Base-by-base conservation (phyloP, 2,888 invertebrate genomes). In the Euplagia quadripunctaria region DNA sequence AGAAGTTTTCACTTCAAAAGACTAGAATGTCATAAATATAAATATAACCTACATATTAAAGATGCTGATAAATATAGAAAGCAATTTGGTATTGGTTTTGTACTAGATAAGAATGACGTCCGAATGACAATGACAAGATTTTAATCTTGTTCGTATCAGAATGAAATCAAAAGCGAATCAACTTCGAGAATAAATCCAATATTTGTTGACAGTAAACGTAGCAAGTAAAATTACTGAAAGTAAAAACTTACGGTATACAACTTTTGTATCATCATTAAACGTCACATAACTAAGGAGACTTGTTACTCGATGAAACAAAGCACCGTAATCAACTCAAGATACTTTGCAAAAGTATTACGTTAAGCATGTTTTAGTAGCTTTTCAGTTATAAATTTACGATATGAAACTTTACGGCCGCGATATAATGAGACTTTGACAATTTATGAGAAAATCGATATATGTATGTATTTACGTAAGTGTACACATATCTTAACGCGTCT, bases 401-500 rank as follows among this genome's bases (percentile, higher is more conserved):
- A 72, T 42, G 46, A 67, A 43, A 71, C 65, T 79, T 76, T 73
- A 74, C 42, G 72, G 65, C 68, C 58, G 64, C 67, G 66, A 64
- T 41, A 68, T 76, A 82, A 82, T 78, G 69, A 82, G 78, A 64
- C 42, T 31, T 31, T 46, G 20, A 31, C 42, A 68, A 80, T 82
- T 74, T 81, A 78, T 77, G 69, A 68, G 64, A 70, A 74, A 77
- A 78, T 82, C 76, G n/a, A 80, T 75, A 55, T n/a, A 7, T 17
- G 4, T 55, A 70, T 46, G 61, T 69, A 61, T 46, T 20, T 43
- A 9, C 58, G 7, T n/a, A 46, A n/a, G 9, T n/a, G n/a, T n/a
- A 46, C 43, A 3, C 43, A 46, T 46, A 51, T 16, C 4, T 31
- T 1, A 5, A 5, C 11, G 20, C 14, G 14, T 61, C 12, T 31